These are phyloP conservation scores for Blastobasis adustella DNA, from an alignment of 2,888 invertebrate genomes.

Conservation along the genomic window DNA sequence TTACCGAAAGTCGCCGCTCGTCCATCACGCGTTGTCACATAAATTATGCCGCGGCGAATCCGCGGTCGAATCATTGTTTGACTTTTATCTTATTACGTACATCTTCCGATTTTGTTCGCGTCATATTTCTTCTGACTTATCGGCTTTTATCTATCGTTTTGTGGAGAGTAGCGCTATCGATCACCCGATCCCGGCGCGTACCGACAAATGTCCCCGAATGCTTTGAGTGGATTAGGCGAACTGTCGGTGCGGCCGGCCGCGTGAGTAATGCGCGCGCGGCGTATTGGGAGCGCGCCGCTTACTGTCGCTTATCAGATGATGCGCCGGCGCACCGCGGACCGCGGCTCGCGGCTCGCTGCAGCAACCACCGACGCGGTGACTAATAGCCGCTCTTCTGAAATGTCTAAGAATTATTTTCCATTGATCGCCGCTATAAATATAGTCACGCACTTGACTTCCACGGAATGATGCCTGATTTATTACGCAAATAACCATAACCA, in stretches of 20 bases:
- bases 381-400: slow-evolving; percentile 54
- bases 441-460: slow-evolving; percentile 54
- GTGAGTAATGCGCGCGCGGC: slow-evolving; percentile 59
- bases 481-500: slow-evolving; percentile 46
- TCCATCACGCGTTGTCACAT: slow-evolving; percentile 75
- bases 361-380: slow-evolving; percentile 39
- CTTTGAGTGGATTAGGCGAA: slow-evolving; percentile 72
- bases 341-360: slow-evolving; percentile 22
- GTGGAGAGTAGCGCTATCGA: slow-evolving; percentile 70
- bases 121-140: slow-evolving; percentile 75
- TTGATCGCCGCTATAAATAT: slow-evolving; percentile 61
- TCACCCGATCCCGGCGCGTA: slow-evolving; percentile 59
- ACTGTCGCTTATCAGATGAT: slow-evolving; percentile 69
- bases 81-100: slow-evolving; percentile 75
- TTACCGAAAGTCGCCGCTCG: slow-evolving; percentile 75
- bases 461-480: slow-evolving; percentile 51
- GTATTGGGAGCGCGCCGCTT: slow-evolving; percentile 68
- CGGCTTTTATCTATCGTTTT: slow-evolving; percentile 73
- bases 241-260: slow-evolving; percentile 50
- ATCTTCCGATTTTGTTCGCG: slow-evolving; percentile 75
- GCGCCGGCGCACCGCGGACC: slow-evolving; percentile 25
- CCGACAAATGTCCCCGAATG: slow-evolving; percentile 71
- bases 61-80: slow-evolving; percentile 75
- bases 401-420: slow-evolving; percentile 54
- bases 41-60: slow-evolving; percentile 76